Base-by-base conservation (phyloP, 2,797 vertebrate genomes). In the Sparidentex hasta region DNA sequence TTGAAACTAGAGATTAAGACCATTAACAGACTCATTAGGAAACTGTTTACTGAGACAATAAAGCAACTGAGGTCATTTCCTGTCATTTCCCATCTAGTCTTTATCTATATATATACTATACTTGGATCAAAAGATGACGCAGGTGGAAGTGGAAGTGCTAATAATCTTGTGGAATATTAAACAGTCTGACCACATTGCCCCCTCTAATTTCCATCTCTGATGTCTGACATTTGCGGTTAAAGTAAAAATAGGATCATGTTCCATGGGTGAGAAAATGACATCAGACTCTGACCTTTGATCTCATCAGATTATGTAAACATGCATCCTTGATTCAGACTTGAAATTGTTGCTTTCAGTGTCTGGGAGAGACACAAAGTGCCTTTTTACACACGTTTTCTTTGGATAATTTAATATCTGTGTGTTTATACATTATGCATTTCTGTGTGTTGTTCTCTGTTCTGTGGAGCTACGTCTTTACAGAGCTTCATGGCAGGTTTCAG, bases 151-250 rank as follows among this genome's bases (percentile, higher is more conserved):
- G 33, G 33, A 33, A 33, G 33, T 33, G 6, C 33, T 33, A 16
- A 44, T 16, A 16, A 46, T 46, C 44, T 16, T 66, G 18, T 25
- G 33, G 65, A 48, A 76, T 68, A 67, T 76, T 25, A 27, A 46
- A 58, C 7, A 4, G 5, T 13, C 17, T 23, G 1, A 3, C 43
- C 21, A 44, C 21, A 0, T 33, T 41, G 20, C 13, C 25, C 18
- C 20, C 33, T 1, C 43, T 44, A 4, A 44, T 20, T 7, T 25
- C 25, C 27, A 57, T 4, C 4, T 66, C 5, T 25, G 17, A 29
- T 23, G 12, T 12, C 1, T 75, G 58, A 76, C 59, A 33, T 73
- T 71, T 73, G 33, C 9, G 43, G 43, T 61, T 8, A 65, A 20
- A 17, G 16, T 59, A 18, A 38, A 52, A 16, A 29, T 12, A 17